Conservation (phyloP, 2,113 vertebrate genomes). For the Columba livia region DNA sequence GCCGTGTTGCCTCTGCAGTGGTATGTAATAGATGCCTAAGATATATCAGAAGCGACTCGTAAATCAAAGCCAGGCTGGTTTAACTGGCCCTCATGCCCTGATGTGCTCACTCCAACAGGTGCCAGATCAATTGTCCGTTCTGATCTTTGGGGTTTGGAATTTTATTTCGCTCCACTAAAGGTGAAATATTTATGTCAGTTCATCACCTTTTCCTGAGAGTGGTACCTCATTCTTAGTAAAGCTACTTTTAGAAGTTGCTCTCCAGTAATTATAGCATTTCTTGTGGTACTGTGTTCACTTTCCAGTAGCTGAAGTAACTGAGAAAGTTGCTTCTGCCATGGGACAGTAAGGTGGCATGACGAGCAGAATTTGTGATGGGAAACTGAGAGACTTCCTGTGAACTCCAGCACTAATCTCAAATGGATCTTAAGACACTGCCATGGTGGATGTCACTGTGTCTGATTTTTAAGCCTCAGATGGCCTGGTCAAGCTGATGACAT, state of each 20-base stretch:
- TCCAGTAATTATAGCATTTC: not conserved
- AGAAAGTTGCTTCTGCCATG: not conserved
- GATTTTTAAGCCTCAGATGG: not conserved
- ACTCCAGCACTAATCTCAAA: not conserved
- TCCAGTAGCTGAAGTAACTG: not conserved
- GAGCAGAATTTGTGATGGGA: not conserved
- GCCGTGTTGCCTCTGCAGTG: slow-evolving; percentile 91
- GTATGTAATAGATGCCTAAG: slow-evolving; percentile 69
- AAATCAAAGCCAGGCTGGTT: not conserved
- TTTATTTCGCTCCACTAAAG: not conserved
- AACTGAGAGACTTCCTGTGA: not conserved
- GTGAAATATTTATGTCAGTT: not conserved
- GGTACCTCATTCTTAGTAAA: not conserved
- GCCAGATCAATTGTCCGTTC: not conserved
- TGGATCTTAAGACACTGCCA: not conserved
- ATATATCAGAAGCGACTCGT: not conserved
- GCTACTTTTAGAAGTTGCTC: not conserved
- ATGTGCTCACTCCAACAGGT: not conserved
- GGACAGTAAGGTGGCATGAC: not conserved
- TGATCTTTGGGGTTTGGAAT: not conserved
- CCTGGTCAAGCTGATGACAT: not conserved
- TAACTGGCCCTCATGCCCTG: not conserved
- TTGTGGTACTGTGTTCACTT: not conserved
- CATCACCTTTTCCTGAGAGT: not conserved
- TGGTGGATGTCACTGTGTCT: not conserved